These are phyloP conservation scores for Noctilio leporinus DNA, from an alignment of 2,113 vertebrate species.

Conservation along the genomic window DNA sequence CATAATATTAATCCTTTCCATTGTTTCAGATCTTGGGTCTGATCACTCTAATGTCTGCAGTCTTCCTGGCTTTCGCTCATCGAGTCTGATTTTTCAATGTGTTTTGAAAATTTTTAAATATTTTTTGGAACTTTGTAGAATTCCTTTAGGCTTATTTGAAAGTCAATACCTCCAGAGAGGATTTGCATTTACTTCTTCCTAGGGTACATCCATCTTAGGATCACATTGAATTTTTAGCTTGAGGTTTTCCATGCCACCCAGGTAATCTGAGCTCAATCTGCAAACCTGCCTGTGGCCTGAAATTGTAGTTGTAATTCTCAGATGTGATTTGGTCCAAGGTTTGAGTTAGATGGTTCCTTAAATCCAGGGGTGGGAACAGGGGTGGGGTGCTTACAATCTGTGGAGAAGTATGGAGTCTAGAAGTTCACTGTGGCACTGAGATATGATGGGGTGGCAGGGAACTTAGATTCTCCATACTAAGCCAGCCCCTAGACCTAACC, in stretches of 20 bases:
- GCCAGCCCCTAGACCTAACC: not conserved
- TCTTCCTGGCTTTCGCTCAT: not conserved
- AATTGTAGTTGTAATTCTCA: not conserved
- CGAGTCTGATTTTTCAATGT: not conserved
- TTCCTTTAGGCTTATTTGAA: not conserved
- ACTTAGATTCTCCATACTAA: not conserved
- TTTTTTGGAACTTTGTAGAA: not conserved
- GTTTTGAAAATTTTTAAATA: not conserved
- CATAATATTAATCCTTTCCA: not conserved
- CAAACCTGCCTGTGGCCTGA: not conserved
- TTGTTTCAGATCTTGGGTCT: not conserved
- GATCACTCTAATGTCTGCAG: not conserved
- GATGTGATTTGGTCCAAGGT: not conserved
- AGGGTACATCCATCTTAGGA: not conserved
- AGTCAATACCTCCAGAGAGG: not conserved
- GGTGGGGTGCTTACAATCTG: not conserved
- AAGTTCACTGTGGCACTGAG: not conserved
- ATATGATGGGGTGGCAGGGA: rapidly evolving
- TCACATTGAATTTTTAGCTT: not conserved
- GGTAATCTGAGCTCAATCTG: not conserved
- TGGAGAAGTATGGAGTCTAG: not conserved
- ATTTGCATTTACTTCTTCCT: not conserved
- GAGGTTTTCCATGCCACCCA: not conserved
- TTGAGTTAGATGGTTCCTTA: not conserved
- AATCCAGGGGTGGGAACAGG: not conserved